Percentiles rank a stretch among this genome's conserved stretches.
Conservation (phyloP, 2,888 invertebrate species). For the Acholoe squamosa region DNA sequence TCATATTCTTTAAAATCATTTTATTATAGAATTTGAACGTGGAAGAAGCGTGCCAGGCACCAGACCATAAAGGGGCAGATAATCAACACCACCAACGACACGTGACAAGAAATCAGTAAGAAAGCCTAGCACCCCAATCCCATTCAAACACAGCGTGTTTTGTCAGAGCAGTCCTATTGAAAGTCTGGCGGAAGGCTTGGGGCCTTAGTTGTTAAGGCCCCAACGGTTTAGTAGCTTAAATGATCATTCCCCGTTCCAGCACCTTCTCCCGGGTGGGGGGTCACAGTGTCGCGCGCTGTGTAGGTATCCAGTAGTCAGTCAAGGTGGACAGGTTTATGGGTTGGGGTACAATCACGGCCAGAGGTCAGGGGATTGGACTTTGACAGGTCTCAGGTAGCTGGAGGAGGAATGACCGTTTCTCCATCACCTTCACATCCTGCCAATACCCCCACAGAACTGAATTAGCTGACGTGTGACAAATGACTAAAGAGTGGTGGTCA, state of each 20-base stretch:
- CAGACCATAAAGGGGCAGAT: conserved; percentile 1
- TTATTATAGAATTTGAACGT: too few species aligned
- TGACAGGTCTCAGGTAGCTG: neutral
- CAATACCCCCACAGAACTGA: neutral
- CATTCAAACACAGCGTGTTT: neutral
- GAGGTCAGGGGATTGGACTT: neutral
- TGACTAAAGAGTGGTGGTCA: conserved; percentile 1
- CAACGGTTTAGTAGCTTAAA: neutral
- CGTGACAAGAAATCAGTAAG: neutral
- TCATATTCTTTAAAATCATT: too few species aligned
- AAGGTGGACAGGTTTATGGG: conserved; percentile 12
- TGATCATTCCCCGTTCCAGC: conserved; percentile 2
- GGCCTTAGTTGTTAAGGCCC: too few species aligned
- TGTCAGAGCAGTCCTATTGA: too few species aligned
- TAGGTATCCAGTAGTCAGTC: neutral
- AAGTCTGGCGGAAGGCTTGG: too few species aligned
- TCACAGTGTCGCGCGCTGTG: neutral
- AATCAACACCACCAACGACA: neutral
- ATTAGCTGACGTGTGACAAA: conserved; percentile 28
- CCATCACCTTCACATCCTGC: neutral
- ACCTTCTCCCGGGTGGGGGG: neutral
- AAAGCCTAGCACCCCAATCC: neutral
- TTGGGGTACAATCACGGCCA: neutral
- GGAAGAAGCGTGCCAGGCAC: conserved; percentile 7
- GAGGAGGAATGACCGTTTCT: conserved; percentile 12